Percentiles rank a stretch among this genome's conserved stretches.
Evolutionary conservation across 2,888 invertebrate genomes (phyloP).

Genomic region (Heliconius charithonia): DNA sequence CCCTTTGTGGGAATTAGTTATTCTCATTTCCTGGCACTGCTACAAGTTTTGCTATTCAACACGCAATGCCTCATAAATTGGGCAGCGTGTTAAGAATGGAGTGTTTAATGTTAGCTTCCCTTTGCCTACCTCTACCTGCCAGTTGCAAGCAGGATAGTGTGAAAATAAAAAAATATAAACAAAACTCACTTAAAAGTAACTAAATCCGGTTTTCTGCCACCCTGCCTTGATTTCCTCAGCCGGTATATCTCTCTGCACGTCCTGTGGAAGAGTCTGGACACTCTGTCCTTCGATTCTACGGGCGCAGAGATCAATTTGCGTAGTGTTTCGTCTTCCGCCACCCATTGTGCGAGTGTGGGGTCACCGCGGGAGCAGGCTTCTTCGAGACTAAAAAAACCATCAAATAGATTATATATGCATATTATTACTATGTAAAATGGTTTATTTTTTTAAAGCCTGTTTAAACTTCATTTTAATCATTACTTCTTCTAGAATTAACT

Average conservation of each 20-base stretch:
- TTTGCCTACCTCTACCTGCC: no score
- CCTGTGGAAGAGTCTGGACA: conserved; percentile 88
- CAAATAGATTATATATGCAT: no score
- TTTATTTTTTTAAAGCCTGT: no score
- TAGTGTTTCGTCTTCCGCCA: conserved; percentile 93
- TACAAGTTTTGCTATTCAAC: no score
- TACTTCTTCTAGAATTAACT: no score
- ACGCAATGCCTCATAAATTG: no score
- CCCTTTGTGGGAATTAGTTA: neutral
- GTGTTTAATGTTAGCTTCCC: no score
- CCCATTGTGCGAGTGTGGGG: conserved; percentile 92
- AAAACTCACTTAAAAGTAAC: conserved; percentile 94
- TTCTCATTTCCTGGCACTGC: no score
- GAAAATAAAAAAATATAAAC: neutral
- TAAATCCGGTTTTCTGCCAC: conserved; percentile 94
- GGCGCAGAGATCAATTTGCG: conserved; percentile 85
- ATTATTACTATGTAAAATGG: no score
- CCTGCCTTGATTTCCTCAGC: conserved; percentile 92
- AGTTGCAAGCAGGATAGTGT: neutral
- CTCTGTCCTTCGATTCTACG: conserved; percentile 57
- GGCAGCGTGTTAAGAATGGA: no score
- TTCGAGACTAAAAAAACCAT: conserved; percentile 85
- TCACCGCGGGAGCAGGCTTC: conserved; percentile 93
- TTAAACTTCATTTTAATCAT: no score
- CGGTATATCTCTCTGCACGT: conserved; percentile 96